These are phyloP conservation scores for Fistularia tabacaria DNA, from an alignment of 2,797 vertebrate species.

Conservation along the genomic window DNA sequence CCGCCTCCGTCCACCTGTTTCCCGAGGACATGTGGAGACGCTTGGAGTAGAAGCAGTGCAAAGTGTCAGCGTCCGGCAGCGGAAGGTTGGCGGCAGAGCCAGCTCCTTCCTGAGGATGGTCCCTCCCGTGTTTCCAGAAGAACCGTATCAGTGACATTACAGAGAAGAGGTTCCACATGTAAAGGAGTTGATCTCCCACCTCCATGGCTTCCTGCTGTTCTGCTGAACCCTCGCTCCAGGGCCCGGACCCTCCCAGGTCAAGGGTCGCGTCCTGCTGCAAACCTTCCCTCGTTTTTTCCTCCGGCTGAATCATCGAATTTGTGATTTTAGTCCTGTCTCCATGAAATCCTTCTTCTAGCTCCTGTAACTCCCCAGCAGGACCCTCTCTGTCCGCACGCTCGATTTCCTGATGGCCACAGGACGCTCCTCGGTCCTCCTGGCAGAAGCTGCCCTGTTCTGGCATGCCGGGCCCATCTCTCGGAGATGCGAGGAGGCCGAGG, in stretches of 20 bases:
- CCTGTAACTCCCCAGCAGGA: slow-evolving; percentile 58
- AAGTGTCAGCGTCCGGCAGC: slow-evolving; percentile 68
- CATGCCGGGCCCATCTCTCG: slow-evolving; percentile 71
- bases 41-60: slow-evolving; percentile 78
- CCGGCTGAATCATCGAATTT: too few relatives aligned
- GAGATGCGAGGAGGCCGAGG: slow-evolving; percentile 79
- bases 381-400: too few relatives aligned
- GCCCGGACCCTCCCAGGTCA: too few relatives aligned
- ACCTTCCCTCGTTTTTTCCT: too few relatives aligned
- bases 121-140: slow-evolving; percentile 75
- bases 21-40: slow-evolving; percentile 70
- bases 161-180: slow-evolving; percentile 77
- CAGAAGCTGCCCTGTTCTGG: slow-evolving; percentile 65
- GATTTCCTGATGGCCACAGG: too few relatives aligned
- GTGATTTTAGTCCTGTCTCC: slow-evolving; percentile 38
- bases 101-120: slow-evolving; percentile 56
- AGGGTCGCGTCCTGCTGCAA: not conserved
- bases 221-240: slow-evolving; percentile 17
- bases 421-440: too few relatives aligned
- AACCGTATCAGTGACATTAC: slow-evolving; percentile 80
- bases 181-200: slow-evolving; percentile 69
- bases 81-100: slow-evolving; percentile 55
- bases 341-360: slow-evolving; percentile 68
- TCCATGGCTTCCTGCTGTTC: not conserved
- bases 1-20: slow-evolving; percentile 72